Base-by-base conservation (phyloP, 2,113 vertebrate species). In the Gobiocypris rarus region DNA sequence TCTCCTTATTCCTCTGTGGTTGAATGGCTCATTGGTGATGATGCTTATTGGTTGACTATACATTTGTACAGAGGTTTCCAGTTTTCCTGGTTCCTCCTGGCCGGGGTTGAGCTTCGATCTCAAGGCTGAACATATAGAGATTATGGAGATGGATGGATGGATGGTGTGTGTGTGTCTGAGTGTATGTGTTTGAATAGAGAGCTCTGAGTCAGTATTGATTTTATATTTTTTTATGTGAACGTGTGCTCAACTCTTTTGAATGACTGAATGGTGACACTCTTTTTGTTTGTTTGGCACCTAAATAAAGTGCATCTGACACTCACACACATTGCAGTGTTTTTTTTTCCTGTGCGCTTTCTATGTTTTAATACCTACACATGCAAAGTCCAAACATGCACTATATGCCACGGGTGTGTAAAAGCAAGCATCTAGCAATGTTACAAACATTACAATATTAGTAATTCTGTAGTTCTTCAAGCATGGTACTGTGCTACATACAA, bases 221-320 rank as follows among this genome's bases (percentile, higher is more conserved):
- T 94, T 93, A 86, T 93, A 93, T 95, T 94, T 94, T 94, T 94
- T 93, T 93, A 93, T 92, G 92, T 94, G 91, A 88, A 89, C 93
- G 93, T 93, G 92, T 91, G 91, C 87, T 93, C 91, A 91, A 87
- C 85, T 58, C 67, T 70, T 28, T 81, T 75, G 76, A 79, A 79
- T 81, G 83, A 75, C 86, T 93, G 91, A 92, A 91, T 93, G 92
- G 91, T 92, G 89, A 93, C 92, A 91, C 91, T 41, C 8, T 67
- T 67, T 94, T 54, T 19, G 15, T 93, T 91, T 91, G 92, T 94
- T 93, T 92, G 92, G 91, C 92, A 94, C 92, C 91, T 83, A 87
- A 89, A 92, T 94, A 95, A 94, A 93, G 91, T 94, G 92, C 65
- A 87, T 93, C 90, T 88, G 92, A 93, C 93, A 93, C 92, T 70